Evolutionary conservation across 1,140 invertebrate genomes (phyloP), one percentile per base, ranked within the genome.

Genomic region (Heliothis virescens): DNA sequence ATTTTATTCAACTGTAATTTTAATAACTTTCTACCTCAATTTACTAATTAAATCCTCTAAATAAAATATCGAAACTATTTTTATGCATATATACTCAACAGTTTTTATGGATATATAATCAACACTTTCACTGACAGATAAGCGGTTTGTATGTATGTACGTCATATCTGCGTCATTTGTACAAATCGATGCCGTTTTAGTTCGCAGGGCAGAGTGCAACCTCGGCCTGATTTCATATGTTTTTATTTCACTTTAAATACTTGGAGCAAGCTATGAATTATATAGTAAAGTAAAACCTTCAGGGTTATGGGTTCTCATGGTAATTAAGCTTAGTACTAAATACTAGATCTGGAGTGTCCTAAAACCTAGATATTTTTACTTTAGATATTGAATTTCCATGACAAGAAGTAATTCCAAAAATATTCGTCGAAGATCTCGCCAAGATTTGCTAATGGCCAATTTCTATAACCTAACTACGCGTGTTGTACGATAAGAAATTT

Each of bases 221-320:
- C 77, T 79, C 67, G 77, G 47, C 77, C 77, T 79, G 53, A 79
- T 62, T 79, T 53, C 47, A 62, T 71, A 41, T 5, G 50, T 79
- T 79, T 76, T 79, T 79, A 67, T 57, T 69, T 55, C 57, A 53
- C 26, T 63, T 34, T 48, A 29, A n/a, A 72, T 16, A 67, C 63
- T 57, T 57, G 52, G 48, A 29, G 18, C 34, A 26, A 48, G 21
- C 69, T 15, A 15, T n/a, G 13, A 11, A 52, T 76, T 76, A 63
- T 55, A 57, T 26, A 26, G 21, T 26, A 26, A 26, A 26, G 21
- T 50, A 63, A 10, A 67, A 67, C 75, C 52, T 53, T 65, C 60
- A 50, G 47, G 41, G 62, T 65, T 47, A 47, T 10, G 9, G 34
- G 16, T 34, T 47, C 41, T 16, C 47, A 0, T 41, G 34, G 9